These are phyloP conservation scores for Cremastinae sp. DNA, from an alignment of 2,888 invertebrate genomes.

Conservation along the genomic window DNA sequence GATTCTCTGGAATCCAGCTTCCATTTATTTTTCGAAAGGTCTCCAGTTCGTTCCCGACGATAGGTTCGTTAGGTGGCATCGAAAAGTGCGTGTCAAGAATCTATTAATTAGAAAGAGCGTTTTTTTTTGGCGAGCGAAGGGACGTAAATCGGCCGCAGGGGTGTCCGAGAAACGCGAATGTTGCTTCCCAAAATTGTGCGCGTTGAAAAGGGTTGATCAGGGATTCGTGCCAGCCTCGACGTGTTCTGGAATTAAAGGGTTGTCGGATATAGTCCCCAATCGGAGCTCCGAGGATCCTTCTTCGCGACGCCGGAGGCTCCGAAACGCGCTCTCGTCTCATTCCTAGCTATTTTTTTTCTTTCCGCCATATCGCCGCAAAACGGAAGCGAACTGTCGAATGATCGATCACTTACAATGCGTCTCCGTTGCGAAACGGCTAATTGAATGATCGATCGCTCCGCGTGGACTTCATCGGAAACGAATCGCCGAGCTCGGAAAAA, in stretches of 20 bases:
- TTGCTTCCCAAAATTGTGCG: constrained; percentile 73
- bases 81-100: constrained; percentile 61
- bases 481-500: not conserved
- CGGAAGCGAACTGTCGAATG: constrained; percentile 80
- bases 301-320: constrained; percentile 57
- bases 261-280: constrained; percentile 1
- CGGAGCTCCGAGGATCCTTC: constrained; percentile 74
- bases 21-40: not conserved
- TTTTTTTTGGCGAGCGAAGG: constrained; percentile 17
- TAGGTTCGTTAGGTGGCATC: constrained; percentile 49
- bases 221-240: constrained; percentile 70
- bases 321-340: constrained; percentile 52
- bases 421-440: constrained; percentile 82
- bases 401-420: constrained; percentile 83
- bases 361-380: constrained; percentile 28
- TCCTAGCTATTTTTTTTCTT: no score
- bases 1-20: constrained; percentile 30
- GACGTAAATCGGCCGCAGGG: constrained; percentile 12
- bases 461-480: constrained; percentile 72
- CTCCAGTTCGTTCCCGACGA: constrained; percentile 7
- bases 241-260: constrained; percentile 14
- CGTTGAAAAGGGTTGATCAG: constrained; percentile 81
- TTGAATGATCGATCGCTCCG: constrained; percentile 89
- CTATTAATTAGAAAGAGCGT: constrained; percentile 54
- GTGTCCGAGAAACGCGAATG: constrained; percentile 37